Percentiles rank a stretch among this genome's conserved stretches.
Conservation (phyloP, 2,113 vertebrate species). For the Malurus melanocephalus region DNA sequence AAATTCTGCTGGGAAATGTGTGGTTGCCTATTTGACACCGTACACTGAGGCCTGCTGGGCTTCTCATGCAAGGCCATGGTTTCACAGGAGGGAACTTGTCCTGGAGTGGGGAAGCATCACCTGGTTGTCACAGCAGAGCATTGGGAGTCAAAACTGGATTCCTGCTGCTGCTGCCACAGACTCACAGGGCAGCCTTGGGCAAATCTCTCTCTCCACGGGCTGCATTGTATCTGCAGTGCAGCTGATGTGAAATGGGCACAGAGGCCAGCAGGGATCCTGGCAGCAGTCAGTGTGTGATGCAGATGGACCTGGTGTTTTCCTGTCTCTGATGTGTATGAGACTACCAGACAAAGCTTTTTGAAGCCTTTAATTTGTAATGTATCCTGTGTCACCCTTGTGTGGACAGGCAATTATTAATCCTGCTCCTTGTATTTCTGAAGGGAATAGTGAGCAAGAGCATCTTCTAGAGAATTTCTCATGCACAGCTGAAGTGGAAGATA, state of each 20-base stretch:
- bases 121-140: not conserved
- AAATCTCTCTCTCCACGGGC: fast-evolving
- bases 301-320: not conserved
- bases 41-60: not conserved
- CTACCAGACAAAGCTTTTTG: not conserved
- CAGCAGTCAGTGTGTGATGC: fast-evolving
- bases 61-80: not conserved
- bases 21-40: not conserved
- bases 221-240: not conserved
- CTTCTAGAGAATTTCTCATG: not conserved
- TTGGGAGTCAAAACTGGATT: not conserved
- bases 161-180: not conserved
- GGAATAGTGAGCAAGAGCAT: not conserved
- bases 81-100: not conserved
- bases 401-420: not conserved
- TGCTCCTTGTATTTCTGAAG: not conserved
- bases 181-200: not conserved
- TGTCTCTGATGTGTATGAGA: not conserved
- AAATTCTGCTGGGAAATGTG: not conserved
- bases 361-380: not conserved
- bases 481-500: not conserved
- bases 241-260: not conserved
- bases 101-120: not conserved
- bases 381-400: not conserved
- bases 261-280: not conserved